phyloP scores from a whole-genome alignment of 2,888 invertebrate genomes.

The Spisula subtruncata region DNA sequence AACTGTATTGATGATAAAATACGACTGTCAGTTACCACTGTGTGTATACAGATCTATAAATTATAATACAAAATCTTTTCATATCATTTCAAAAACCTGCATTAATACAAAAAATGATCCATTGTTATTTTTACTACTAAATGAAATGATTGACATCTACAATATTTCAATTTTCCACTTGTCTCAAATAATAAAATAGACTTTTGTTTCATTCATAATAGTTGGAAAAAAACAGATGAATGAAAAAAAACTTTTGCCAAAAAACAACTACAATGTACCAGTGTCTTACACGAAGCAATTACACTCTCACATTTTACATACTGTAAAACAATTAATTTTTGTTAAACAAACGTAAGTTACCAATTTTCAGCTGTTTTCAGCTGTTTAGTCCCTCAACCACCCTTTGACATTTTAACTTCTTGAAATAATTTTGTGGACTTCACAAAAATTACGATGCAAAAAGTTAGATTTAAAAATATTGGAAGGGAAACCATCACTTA shows the following conservation, averaged over 20 bases:
- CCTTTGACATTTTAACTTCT: too few species aligned
- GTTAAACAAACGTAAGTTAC: too few species aligned
- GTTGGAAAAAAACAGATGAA: background rate
- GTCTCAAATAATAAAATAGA: background rate
- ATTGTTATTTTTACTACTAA: background rate
- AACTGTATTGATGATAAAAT: background rate
- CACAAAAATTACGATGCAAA: too few species aligned
- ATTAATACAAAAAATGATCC: background rate
- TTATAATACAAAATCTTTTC: background rate
- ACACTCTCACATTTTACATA: background rate
- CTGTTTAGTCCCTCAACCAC: too few species aligned
- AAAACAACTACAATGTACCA: background rate
- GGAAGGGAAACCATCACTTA: too few species aligned
- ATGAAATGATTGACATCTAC: background rate
- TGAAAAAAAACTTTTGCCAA: background rate
- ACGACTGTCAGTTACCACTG: background rate
- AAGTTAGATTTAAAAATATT: too few species aligned
- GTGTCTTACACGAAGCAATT: background rate
- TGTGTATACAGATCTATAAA: background rate
- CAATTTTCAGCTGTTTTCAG: too few species aligned
- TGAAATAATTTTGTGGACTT: too few species aligned
- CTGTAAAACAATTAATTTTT: too few species aligned
- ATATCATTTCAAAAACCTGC: background rate
- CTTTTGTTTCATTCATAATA: background rate
- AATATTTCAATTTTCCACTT: background rate